phyloP scores from a whole-genome alignment of 2,888 invertebrate genomes.

The Drosophila meridiana region DNA sequence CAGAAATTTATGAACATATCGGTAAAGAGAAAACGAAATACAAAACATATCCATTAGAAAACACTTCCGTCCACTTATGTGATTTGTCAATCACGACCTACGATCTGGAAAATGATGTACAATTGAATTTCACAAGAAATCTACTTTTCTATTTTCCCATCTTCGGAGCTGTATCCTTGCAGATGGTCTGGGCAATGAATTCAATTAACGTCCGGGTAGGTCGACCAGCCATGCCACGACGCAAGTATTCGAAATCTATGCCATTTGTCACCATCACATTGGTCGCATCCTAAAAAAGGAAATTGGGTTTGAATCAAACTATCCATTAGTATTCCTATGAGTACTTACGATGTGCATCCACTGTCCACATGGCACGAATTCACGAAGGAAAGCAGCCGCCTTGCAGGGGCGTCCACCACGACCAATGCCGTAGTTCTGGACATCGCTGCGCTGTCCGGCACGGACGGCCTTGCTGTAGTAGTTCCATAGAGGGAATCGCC shows the following conservation, averaged over 20 bases:
- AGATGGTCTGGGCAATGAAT: constrained; percentile 87
- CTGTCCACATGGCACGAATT: constrained; percentile 89
- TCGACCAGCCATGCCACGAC: constrained; percentile 90
- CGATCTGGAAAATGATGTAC: background rate
- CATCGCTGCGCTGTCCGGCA: constrained; percentile 85
- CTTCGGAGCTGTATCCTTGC: constrained; percentile 82
- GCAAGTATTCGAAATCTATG: constrained; percentile 87
- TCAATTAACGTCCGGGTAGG: constrained; percentile 91
- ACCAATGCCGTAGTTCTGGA: constrained; percentile 86
- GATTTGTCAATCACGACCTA: background rate
- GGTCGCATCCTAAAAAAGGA: constrained; percentile 87
- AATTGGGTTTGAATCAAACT: background rate
- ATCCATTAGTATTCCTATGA: too few species aligned
- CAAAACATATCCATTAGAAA: constrained; percentile 5
- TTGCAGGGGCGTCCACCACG: constrained; percentile 88
- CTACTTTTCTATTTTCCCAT: constrained; percentile 57
- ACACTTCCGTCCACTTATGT: background rate
- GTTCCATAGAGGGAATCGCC: constrained; percentile 94
- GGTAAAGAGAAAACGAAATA: constrained; percentile 11
- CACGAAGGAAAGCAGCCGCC: constrained; percentile 91
- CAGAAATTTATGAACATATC: constrained; percentile 19
- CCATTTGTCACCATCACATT: constrained; percentile 90
- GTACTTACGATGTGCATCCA: constrained; percentile 90
- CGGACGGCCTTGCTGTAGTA: constrained; percentile 88
- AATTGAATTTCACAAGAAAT: background rate